These are phyloP conservation scores for Conus canariensis DNA, from an alignment of 2,888 invertebrate species.

Conservation along the genomic window DNA sequence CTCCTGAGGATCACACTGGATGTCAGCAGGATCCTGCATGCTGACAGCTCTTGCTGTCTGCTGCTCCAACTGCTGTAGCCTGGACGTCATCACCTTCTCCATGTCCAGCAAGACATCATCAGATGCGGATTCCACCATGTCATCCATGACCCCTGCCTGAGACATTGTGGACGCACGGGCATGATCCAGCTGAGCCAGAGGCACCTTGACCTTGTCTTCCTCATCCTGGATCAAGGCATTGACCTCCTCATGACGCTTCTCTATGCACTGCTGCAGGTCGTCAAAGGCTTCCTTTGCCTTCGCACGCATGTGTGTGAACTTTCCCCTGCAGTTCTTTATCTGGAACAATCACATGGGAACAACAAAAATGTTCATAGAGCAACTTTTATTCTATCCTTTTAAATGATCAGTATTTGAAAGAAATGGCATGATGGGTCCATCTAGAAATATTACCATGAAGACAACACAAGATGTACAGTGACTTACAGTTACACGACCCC, in stretches of 20 bases:
- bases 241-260: background rate
- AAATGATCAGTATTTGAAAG: no score
- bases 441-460: no score
- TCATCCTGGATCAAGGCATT: background rate
- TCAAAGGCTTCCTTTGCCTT: background rate
- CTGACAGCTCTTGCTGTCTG: background rate
- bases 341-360: background rate
- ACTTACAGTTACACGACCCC: no score
- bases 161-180: background rate
- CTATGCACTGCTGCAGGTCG: background rate
- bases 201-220: background rate
- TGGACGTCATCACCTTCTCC: background rate
- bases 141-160: background rate
- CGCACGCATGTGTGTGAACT: background rate
- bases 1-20: background rate
- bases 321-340: background rate
- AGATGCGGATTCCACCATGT: background rate
- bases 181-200: background rate
- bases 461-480: no score
- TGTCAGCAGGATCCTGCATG: background rate
- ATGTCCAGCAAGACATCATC: background rate
- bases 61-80: background rate
- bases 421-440: no score
- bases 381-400: no score
- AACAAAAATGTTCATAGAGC: no score